Conservation (phyloP, 2,888 invertebrate species). For the Epinotia nisella region DNA sequence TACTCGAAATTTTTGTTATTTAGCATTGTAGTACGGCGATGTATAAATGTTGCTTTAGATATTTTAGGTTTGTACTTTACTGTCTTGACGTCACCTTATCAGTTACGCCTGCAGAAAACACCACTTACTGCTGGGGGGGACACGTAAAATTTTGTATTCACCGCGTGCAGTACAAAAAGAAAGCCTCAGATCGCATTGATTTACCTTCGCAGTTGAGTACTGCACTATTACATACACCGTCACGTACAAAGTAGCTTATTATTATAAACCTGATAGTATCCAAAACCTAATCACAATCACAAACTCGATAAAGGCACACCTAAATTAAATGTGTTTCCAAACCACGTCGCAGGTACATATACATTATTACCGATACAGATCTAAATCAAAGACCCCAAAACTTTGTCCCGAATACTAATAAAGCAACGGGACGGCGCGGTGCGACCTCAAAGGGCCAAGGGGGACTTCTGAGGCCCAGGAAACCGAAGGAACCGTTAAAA, state of each 20-base stretch:
- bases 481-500: constrained; percentile 47
- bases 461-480: constrained; percentile 51
- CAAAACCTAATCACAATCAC: neutral
- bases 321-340: constrained; percentile 50
- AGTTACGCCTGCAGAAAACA: too few relatives aligned
- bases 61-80: neutral
- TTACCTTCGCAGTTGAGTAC: too few relatives aligned
- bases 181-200: too few relatives aligned
- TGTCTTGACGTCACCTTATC: neutral
- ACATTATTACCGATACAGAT: constrained; percentile 70
- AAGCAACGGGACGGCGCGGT: constrained; percentile 59
- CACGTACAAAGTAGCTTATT: neutral
- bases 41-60: neutral
- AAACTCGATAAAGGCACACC: neutral
- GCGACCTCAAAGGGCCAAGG: constrained; percentile 64
- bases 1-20: constrained; percentile 23
- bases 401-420: constrained; percentile 78
- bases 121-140: too few relatives aligned
- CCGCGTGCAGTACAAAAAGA: too few relatives aligned
- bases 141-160: too few relatives aligned
- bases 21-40: constrained; percentile 11
- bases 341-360: constrained; percentile 63
- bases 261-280: too few relatives aligned
- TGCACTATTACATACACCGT: neutral
- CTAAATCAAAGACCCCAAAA: constrained; percentile 68